phyloP scores from a whole-genome alignment of 2,797 vertebrate genomes.

The Esox masquinongy region DNA sequence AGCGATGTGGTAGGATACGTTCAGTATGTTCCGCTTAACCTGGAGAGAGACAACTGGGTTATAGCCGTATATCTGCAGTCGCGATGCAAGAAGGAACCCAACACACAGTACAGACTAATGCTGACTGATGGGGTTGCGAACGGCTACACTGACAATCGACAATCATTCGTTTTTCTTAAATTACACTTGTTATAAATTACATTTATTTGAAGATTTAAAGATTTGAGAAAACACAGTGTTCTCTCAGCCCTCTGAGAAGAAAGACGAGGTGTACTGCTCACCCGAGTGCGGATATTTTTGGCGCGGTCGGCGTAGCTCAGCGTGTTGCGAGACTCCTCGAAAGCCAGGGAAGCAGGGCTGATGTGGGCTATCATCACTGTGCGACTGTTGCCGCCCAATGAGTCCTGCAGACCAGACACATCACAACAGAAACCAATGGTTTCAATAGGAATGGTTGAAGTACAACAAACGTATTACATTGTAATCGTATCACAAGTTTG shows the following conservation, averaged over 20 bases:
- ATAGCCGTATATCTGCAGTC: neutral
- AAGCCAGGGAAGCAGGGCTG: slow-evolving; percentile 87
- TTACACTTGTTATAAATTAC: too few species aligned
- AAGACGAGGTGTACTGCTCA: slow-evolving; percentile 50
- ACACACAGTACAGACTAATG: neutral
- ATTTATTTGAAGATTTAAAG: neutral
- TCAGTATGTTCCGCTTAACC: slow-evolving; percentile 89
- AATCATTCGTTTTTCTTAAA: too few species aligned
- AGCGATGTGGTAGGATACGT: slow-evolving; percentile 85
- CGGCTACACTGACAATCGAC: too few species aligned
- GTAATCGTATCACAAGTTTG: neutral
- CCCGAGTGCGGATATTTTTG: slow-evolving; percentile 90
- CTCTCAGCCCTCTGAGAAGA: neutral
- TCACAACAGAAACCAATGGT: neutral
- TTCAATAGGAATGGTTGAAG: neutral
- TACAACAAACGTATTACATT: neutral
- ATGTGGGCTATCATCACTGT: slow-evolving; percentile 96
- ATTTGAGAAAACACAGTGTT: neutral
- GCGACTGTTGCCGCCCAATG: slow-evolving; percentile 87
- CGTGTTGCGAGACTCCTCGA: slow-evolving; percentile 91
- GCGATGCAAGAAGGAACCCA: neutral
- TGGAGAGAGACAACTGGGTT: slow-evolving; percentile 41
- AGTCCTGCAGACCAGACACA: slow-evolving; percentile 76
- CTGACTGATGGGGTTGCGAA: neutral
- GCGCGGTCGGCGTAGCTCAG: slow-evolving; percentile 88